A percentile compares a stretch with the other conserved stretches of the same genome.
Evolutionary conservation across 2,888 invertebrate genomes (phyloP).

Genomic region (Gymnosoma rotundatum): DNA sequence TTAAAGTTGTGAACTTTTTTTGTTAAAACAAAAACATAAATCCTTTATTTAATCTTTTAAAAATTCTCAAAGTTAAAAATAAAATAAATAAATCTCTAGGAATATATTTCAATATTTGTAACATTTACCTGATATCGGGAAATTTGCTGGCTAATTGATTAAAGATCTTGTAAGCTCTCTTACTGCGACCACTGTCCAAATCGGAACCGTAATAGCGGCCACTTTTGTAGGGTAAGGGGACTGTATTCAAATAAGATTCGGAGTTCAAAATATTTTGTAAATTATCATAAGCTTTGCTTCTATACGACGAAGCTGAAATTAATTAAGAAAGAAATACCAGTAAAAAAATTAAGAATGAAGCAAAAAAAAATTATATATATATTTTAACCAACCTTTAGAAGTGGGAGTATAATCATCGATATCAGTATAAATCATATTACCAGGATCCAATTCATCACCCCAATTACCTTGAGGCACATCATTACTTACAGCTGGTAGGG

Average conservation of each 20-base stretch:
- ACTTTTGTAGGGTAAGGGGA: constrained; percentile 77
- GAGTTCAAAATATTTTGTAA: constrained; percentile 81
- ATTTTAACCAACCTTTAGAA: constrained; percentile 73
- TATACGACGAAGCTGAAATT: constrained; percentile 72
- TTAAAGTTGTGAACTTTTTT: too few relatives aligned
- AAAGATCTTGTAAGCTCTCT: constrained; percentile 78
- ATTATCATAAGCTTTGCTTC: constrained; percentile 81
- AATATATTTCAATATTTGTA: too few relatives aligned
- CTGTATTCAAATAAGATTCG: constrained; percentile 80
- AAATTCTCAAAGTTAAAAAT: too few relatives aligned
- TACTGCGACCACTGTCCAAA: constrained; percentile 78
- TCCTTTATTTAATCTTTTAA: too few relatives aligned
- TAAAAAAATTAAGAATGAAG: constrained; percentile 4
- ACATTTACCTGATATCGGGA: constrained; percentile 79
- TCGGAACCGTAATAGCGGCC: constrained; percentile 78
- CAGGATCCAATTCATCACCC: constrained; percentile 80
- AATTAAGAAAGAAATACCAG: background rate
- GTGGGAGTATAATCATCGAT: constrained; percentile 80
- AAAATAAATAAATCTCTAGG: too few relatives aligned
- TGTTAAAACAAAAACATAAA: too few relatives aligned
- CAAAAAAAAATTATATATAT: background rate
- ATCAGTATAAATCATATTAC: constrained; percentile 76
- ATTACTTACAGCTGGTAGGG: constrained; percentile 41
- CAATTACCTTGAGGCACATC: constrained; percentile 78
- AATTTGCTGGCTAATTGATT: constrained; percentile 76